Conservation (phyloP, 2,888 invertebrate species). For the Hartigia nigra region DNA sequence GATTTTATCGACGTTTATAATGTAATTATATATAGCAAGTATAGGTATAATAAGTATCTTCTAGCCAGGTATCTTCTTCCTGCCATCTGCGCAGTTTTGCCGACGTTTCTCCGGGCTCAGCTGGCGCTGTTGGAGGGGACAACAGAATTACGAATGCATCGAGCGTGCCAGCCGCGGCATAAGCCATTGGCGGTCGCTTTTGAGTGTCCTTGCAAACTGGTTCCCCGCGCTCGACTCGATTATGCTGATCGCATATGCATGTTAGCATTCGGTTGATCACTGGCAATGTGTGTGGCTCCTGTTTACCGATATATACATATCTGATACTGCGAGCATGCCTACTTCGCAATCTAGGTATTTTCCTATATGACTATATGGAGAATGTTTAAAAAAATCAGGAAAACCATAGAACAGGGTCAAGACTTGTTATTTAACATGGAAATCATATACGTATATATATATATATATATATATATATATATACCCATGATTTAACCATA, state of each 20-base stretch:
- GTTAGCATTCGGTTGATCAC: conserved; percentile 56
- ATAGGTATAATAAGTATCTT: background rate
- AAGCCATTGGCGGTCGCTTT: conserved; percentile 54
- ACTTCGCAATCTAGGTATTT: background rate
- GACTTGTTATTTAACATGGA: background rate
- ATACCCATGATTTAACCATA: background rate
- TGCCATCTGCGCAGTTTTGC: conserved; percentile 21
- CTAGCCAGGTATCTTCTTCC: conserved; percentile 1
- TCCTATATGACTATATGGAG: background rate
- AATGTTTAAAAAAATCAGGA: background rate
- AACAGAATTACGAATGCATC: conserved; percentile 57
- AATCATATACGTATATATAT: background rate
- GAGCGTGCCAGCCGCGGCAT: conserved; percentile 44
- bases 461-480: background rate
- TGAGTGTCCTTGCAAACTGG: conserved; percentile 65
- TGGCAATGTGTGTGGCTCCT: conserved; percentile 23
- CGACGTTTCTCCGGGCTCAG: conserved; percentile 32
- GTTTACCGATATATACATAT: conserved; percentile 38
- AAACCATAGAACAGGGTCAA: background rate
- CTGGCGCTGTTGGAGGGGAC: conserved; percentile 39
- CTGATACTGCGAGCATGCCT: background rate
- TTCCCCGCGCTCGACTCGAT: conserved; percentile 61
- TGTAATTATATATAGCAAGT: background rate
- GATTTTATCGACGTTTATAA: background rate
- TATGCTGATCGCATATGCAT: conserved; percentile 61